Base-by-base conservation (phyloP, 2,888 invertebrate species). In the Autographa gamma region DNA sequence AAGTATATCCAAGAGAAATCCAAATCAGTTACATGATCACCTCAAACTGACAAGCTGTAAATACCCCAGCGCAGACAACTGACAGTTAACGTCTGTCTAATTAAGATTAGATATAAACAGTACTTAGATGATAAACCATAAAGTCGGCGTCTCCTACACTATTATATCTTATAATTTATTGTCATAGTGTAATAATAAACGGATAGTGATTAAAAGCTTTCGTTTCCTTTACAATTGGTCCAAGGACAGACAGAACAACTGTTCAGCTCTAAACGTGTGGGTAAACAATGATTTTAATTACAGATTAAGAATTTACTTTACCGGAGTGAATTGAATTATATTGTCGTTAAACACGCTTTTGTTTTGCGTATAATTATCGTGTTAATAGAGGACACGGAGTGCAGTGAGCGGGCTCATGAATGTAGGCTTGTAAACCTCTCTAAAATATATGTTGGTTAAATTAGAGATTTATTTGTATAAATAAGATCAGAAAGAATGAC, bases 151-250 rank as follows among this genome's bases (percentile, higher is more conserved):
- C 84, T 82, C 78, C 54, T 71, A 8, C 74, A 64, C 82, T 83
- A 82, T 84, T 77, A 76, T 85, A 83, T 78, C 59, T 80, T 68
- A 76, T 83, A 80, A 86, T 89, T 90, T 90, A 91, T 90, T 85
- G 86, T 86, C 84, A 85, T 82, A 86, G 80, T 77, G 70, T 77
- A 73, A 81, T 86, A 82, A 83, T 81, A 81, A 84, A 85, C 86
- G 85, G 85, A 86, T 86, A 88, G 84, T 86, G 86, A 84, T 86
- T 78, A 79, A 82, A 81, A 82, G 86, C 90, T 89, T 90, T 91
- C 88, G 84, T 88, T 89, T 85, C 84, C 81, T 78, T 76, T 68
- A 79, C 81, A 88, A 89, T 87, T 88, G 87, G 91, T 84, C 86
- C 92, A 92, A 92, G 92, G 92, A 90, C 87, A 74, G 61, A 63